Conservation (phyloP, 2,113 vertebrate species). For the Seriola dumerili region DNA sequence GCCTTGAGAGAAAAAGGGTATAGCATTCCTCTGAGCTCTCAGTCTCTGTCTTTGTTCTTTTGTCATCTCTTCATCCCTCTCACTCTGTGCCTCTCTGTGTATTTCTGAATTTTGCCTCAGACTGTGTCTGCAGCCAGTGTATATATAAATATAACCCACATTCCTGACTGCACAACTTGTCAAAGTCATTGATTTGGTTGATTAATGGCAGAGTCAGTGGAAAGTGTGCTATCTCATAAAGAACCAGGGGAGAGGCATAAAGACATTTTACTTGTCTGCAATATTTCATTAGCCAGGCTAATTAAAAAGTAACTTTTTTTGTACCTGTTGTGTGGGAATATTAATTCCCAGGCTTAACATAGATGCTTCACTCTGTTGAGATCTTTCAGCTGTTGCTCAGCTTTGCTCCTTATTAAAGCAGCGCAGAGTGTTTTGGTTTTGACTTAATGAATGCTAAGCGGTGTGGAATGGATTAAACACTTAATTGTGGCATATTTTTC, state of each 20-base stretch:
- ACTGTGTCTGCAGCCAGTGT: conserved; percentile 33
- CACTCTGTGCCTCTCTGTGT: conserved; percentile 11
- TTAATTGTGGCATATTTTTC: conserved; percentile 24
- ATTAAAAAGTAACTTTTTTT: conserved; percentile 65
- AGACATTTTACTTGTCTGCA: conserved; percentile 62
- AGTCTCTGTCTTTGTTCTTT: conserved; percentile 13
- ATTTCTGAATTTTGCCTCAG: conserved; percentile 48
- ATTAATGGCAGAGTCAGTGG: conserved; percentile 56
- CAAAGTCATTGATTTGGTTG: conserved; percentile 72
- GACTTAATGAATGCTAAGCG: conserved; percentile 28
- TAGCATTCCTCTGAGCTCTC: neutral
- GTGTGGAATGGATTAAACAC: conserved; percentile 30
- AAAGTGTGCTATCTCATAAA: conserved; percentile 55
- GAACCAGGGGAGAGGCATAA: conserved; percentile 46
- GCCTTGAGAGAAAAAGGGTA: conserved; percentile 5
- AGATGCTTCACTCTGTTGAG: conserved; percentile 29
- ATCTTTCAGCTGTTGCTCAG: conserved; percentile 28
- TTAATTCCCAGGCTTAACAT: conserved; percentile 48
- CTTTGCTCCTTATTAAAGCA: conserved; percentile 14
- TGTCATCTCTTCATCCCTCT: conserved; percentile 20
- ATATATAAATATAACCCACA: conserved; percentile 44
- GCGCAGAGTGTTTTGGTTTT: conserved; percentile 30
- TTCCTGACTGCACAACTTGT: conserved; percentile 62
- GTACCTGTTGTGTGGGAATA: conserved; percentile 49
- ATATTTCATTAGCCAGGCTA: conserved; percentile 68